Evolutionary conservation across 2,797 vertebrate genomes (phyloP), one percentile per base, ranked within the genome.

Genomic region (Pseudopleuronectes americanus): DNA sequence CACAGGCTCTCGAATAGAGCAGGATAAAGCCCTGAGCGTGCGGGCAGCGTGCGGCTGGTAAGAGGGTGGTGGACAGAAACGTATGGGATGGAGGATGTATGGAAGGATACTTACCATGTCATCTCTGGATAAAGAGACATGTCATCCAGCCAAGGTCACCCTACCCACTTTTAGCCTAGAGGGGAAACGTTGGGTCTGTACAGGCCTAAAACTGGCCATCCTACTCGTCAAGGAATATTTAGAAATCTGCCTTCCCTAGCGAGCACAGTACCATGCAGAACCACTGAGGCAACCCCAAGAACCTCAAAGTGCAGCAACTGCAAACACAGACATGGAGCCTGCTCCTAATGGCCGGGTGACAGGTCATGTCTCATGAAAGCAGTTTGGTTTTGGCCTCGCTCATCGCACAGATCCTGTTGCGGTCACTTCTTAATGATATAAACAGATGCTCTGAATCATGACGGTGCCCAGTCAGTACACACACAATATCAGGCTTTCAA

Each of bases 371-470:
- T 85, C 60, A 38, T 81, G 81, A 92, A 84, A 87, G 86, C 83
- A 82, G 84, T 68, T 76, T 83, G 75, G 83, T 87, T 93, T 89
- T 90, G 89, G 89, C 83, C 57, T 49, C 2, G 67, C 64, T 77
- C 65, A 60, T 69, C 48, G 70, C 76, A 78, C 73, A 79, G 81
- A 84, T 77, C 80, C 77, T 38, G 72, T 59, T 83, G 77, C 82
- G 82, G 83, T 77, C 67, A 77, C 70, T 85, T 90, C 85, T 68
- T 92, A 82, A 93, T 90, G 79, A 85, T 83, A 89, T 85, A 86
- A 90, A 89, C 91, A 92, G 84, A 92, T 75, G 77, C 64, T 76
- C 77, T 84, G 83, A 85, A 83, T 85, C 86, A 80, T 81, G 85
- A 87, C 76, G 59, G 73, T 76, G 57, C 56, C 72, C 28, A 26